Base-by-base conservation (phyloP, 2,888 invertebrate genomes). In the Amphipoea lucens region DNA sequence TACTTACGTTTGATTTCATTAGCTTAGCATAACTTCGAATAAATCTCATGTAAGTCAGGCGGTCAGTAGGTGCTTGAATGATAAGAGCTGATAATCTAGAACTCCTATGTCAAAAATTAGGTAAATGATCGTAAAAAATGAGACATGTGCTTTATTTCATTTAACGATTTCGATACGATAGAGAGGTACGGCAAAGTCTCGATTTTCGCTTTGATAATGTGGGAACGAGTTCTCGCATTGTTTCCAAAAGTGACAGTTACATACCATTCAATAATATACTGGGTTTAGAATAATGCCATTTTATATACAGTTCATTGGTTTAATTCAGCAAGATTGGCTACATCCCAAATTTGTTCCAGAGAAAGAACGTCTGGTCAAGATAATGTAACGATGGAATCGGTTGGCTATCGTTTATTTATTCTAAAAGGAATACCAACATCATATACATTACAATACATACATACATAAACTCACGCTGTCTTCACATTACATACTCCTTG, bases 31-130 rank as follows among this genome's bases (percentile, higher is more conserved):
- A 65, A 65, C 42, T 77, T 63, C 17, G 20, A 29, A 20, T 57
- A 20, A 36, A 66, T 63, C n/a, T 60, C 40, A 20, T 72, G 7
- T 74, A 65, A 65, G 75, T 12, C 40, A 73, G 29, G 20, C 68
- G 80, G 81, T 73, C 81, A 85, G 65, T 76, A 62, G 72, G 60
- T 40, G 20, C 20, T 60, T 73, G 75, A 45, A 75, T 66, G 85
- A 73, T 79, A 75, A 75, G 11, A 66, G 2, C 45, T 45, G 72
- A 54, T 70, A 17, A 70, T 75, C 60, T 66, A 73, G 69, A 57
- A 51, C 72, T 65, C 17, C 29, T 54, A 40, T 62, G 20, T 48
- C 20, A 1, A 67, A 54, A 68, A 67, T 45, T 81, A 42, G 45
- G n/a, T 36, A 63, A 76, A 63, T 57, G 0, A 54, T 63, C 14